These are phyloP conservation scores for Poecilia picta DNA, from an alignment of 2,797 vertebrate species.

Conservation along the genomic window DNA sequence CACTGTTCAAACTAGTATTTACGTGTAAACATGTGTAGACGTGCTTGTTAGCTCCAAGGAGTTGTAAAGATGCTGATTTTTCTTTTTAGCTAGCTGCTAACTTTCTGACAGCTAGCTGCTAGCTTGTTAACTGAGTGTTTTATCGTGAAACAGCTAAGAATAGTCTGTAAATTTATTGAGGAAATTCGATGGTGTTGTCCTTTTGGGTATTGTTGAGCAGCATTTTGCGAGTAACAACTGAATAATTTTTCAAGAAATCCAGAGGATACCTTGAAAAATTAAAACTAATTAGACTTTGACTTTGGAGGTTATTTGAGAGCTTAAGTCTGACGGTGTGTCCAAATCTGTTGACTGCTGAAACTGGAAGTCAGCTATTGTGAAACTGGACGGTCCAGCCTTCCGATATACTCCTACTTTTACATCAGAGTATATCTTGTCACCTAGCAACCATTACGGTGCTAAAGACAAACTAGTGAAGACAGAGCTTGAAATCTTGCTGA, in stretches of 20 bases:
- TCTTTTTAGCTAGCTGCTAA: not conserved
- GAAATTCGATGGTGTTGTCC: not conserved
- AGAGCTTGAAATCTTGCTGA: no score
- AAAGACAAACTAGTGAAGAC: not conserved
- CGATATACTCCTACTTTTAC: not conserved
- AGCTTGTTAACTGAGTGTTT: not conserved
- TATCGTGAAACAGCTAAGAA: not conserved
- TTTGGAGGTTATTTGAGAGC: not conserved
- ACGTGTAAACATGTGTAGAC: slow-evolving; percentile 2
- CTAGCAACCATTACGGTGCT: not conserved
- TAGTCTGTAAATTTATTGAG: not conserved
- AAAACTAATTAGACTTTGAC: not conserved
- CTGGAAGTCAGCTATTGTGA: not conserved
- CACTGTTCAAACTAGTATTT: slow-evolving; percentile 35
- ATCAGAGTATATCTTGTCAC: not conserved
- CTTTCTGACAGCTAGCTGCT: not conserved
- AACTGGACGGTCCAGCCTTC: not conserved
- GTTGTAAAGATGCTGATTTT: not conserved
- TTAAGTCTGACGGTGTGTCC: not conserved
- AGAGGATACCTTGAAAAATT: not conserved
- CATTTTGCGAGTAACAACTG: not conserved
- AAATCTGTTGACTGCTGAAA: not conserved
- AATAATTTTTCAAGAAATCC: not conserved
- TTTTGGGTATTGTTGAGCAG: not conserved
- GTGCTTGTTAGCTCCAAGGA: not conserved